phyloP scores from a whole-genome alignment of 2,888 invertebrate genomes.

The Hymenopus coronatus region DNA sequence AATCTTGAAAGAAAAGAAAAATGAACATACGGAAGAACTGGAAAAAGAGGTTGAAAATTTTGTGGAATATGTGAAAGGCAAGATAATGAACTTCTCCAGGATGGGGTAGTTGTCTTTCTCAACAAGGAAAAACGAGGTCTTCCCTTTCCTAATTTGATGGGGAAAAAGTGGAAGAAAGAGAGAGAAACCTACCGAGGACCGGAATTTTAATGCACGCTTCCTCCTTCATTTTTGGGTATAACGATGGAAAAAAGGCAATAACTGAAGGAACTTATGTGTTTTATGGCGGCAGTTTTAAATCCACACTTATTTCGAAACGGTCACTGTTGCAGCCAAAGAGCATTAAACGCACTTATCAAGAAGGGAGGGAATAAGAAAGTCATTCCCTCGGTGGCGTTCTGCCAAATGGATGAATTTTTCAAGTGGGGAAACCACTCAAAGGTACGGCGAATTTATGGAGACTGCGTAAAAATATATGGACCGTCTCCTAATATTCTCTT shows the following conservation, averaged over 20 bases:
- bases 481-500: not conserved
- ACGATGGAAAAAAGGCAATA: not conserved
- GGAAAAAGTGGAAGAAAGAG: not conserved
- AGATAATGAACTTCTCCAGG: not conserved
- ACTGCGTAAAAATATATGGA: not conserved
- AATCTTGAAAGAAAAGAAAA: not conserved
- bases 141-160: not conserved
- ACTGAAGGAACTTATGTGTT: not conserved
- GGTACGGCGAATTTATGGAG: not conserved
- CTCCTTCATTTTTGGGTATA: not conserved
- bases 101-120: not conserved
- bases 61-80: conserved; percentile 6
- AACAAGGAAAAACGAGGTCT: not conserved
- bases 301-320: not conserved
- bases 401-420: not conserved
- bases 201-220: not conserved
- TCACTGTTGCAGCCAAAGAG: not conserved
- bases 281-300: not conserved
- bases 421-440: not conserved
- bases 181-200: not conserved
- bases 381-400: not conserved
- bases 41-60: not conserved
- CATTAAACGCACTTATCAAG: not conserved
- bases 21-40: not conserved
- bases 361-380: not conserved